Evolutionary conservation across 2,113 vertebrate species (phyloP), one percentile per base, ranked within the genome.

Genomic region (Chlorodrepanis virens): DNA sequence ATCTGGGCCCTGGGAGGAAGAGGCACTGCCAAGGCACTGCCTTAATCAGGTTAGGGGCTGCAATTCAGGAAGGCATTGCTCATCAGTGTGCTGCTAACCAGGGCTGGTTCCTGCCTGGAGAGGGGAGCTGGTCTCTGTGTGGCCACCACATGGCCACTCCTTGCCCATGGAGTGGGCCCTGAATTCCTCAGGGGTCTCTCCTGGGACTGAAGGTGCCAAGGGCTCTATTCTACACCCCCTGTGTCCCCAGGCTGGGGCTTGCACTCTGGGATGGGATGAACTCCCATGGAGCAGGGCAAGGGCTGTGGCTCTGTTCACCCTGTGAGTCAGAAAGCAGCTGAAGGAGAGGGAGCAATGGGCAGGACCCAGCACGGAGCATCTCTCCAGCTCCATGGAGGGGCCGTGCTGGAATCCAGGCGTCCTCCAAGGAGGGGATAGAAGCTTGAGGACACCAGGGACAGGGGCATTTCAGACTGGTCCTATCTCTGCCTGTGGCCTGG

Each of bases 1-100:
- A 29, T 60, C 24, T 47, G 63, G 53, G 39, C 47, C 25, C 2
- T 0, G 5, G 45, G 60, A 68, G 76, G 83, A 91, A 50, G 76
- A 86, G 42, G n/a, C 16, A 0, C 67, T 94, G 82, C 82, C 64
- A 23, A 79, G 70, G 39, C 57, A 20, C 14, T 3, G 16, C 28
- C 35, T 74, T 95, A 96, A 97, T 96, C 27, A 6, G 28, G 89
- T 96, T 95, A 94, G 70, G 82, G 78, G 70, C 87, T 87, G 84
- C 70, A 87, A 59, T 77, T 90, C 87, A 94, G 96, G 96, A 97
- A 97, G 44, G 70, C 75, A 90, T 93, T 2, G 14, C 50, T 90
- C 92, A 78, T 47, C 74, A 65, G 53, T 17, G 0, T 2, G 0
- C 31, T 11, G 24, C 79, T 65, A 86, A 92, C 20, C 4, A 89